A percentile compares a stretch with the other conserved stretches of the same genome.
phyloP scores from a whole-genome alignment of 2,113 vertebrate genomes.

The Eubucco bourcierii region DNA sequence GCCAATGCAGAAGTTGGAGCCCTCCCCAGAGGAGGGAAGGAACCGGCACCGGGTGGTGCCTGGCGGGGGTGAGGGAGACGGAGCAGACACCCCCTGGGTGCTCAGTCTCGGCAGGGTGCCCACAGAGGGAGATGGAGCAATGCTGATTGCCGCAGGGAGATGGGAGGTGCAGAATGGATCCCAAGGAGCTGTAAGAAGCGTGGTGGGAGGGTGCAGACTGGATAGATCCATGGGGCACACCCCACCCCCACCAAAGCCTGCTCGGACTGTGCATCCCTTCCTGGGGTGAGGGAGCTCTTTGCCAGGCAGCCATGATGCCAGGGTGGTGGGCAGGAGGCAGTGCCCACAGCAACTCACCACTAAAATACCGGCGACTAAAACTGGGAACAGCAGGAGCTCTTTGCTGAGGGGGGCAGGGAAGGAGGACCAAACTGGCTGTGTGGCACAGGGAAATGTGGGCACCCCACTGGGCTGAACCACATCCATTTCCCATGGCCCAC shows the following conservation, averaged over 20 bases:
- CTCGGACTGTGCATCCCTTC: neutral
- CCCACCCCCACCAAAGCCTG: too few relatives aligned
- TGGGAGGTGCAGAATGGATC: neutral
- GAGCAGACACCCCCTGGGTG: neutral
- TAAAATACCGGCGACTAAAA: neutral
- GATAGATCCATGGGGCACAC: neutral
- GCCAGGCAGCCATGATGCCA: neutral
- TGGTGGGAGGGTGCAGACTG: rapidly evolving
- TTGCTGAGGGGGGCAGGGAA: neutral
- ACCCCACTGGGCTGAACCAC: too few relatives aligned
- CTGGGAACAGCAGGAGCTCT: neutral
- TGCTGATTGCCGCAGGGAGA: neutral
- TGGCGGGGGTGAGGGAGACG: neutral
- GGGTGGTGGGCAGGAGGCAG: neutral
- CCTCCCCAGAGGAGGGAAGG: slow-evolving; percentile 45
- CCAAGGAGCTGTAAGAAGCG: rapidly evolving
- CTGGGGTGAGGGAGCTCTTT: neutral
- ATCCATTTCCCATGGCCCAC: too few relatives aligned
- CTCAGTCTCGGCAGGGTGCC: neutral
- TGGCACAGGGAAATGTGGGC: neutral
- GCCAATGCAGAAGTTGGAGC: neutral
- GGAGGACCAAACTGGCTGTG: neutral
- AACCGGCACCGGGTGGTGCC: neutral
- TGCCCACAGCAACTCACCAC: neutral
- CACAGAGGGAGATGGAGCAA: neutral